A percentile compares a stretch with the other conserved stretches of the same genome.
Conservation (phyloP, 2,888 invertebrate genomes). For the Synergus gifuensis region DNA sequence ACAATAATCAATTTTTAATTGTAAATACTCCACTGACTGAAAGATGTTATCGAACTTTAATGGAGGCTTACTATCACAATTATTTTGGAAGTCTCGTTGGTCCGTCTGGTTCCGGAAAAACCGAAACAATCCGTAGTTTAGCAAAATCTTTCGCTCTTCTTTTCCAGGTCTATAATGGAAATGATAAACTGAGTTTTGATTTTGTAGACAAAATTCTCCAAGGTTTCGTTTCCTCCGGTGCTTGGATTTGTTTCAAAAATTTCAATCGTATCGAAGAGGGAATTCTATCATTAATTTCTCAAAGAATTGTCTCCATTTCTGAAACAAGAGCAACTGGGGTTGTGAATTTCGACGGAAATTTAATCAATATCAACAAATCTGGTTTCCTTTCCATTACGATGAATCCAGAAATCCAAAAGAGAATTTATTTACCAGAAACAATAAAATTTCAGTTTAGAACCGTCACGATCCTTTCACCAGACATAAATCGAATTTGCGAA, state of each 20-base stretch:
- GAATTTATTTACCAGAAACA: slow-evolving; percentile 80
- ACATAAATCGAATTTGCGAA: slow-evolving; percentile 81
- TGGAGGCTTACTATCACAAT: slow-evolving; percentile 82
- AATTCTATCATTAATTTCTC: slow-evolving; percentile 80
- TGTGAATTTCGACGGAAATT: slow-evolving; percentile 80
- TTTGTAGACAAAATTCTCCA: slow-evolving; percentile 80
- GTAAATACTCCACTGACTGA: slow-evolving; percentile 78
- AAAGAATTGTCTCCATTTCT: slow-evolving; percentile 79
- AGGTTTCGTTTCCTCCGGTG: slow-evolving; percentile 80
- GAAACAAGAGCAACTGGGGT: slow-evolving; percentile 75
- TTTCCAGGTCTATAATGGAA: slow-evolving; percentile 81
- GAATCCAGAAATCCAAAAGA: slow-evolving; percentile 76
- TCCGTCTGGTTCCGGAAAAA: slow-evolving; percentile 79
- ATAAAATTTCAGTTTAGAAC: slow-evolving; percentile 81
- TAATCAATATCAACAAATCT: slow-evolving; percentile 80
- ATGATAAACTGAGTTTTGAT: slow-evolving; percentile 79
- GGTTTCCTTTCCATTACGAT: slow-evolving; percentile 83
- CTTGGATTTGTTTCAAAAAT: slow-evolving; percentile 82
- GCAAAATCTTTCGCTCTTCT: slow-evolving; percentile 81
- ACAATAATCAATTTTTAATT: slow-evolving; percentile 78
- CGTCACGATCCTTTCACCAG: slow-evolving; percentile 82
- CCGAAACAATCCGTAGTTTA: slow-evolving; percentile 80
- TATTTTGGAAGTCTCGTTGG: slow-evolving; percentile 80
- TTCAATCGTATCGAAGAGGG: slow-evolving; percentile 79
- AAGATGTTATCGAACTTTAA: slow-evolving; percentile 81